Evolutionary conservation across 2,888 invertebrate genomes (phyloP).

Genomic region (Schizotus pectinicornis): DNA sequence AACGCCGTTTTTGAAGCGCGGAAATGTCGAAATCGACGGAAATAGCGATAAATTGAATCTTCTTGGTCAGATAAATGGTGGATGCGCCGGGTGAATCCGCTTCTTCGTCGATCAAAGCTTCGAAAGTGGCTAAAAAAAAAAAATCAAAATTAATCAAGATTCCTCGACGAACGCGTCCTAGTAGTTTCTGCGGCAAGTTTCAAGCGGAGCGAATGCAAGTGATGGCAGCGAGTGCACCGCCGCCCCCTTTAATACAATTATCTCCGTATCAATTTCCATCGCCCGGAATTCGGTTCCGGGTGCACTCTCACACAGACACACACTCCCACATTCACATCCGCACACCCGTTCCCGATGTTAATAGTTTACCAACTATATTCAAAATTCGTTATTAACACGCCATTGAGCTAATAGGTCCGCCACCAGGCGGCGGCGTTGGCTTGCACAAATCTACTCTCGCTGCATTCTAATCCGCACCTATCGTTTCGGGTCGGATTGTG

Average conservation of each 20-base stretch:
- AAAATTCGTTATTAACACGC: slow-evolving; percentile 56
- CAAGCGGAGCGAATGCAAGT: slow-evolving; percentile 8
- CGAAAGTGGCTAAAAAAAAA: too few species aligned
- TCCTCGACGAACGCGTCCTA: too few species aligned
- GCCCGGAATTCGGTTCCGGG: slow-evolving; percentile 18
- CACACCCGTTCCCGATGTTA: slow-evolving; percentile 33
- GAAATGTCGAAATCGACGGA: too few species aligned
- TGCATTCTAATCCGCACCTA: slow-evolving; percentile 30
- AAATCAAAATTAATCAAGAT: too few species aligned
- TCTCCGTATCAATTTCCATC: slow-evolving; percentile 27
- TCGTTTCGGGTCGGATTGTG: slow-evolving; percentile 20
- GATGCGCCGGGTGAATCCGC: too few species aligned
- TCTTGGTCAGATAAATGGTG: too few species aligned
- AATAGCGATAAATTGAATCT: too few species aligned
- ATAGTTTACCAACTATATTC: slow-evolving; percentile 57
- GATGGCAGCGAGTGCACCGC: slow-evolving; percentile 17
- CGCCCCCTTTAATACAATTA: slow-evolving; percentile 22
- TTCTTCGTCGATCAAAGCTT: too few species aligned
- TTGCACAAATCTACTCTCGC: slow-evolving; percentile 28
- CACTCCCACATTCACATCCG: neutral
- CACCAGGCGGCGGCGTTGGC: slow-evolving; percentile 17
- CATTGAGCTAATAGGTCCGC: slow-evolving; percentile 53
- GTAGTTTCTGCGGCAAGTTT: too few species aligned
- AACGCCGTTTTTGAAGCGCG: too few species aligned
- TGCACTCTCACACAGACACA: slow-evolving; percentile 15